Base-by-base conservation (phyloP, 2,888 invertebrate species). In the Hirtodrosophila trivittata region DNA sequence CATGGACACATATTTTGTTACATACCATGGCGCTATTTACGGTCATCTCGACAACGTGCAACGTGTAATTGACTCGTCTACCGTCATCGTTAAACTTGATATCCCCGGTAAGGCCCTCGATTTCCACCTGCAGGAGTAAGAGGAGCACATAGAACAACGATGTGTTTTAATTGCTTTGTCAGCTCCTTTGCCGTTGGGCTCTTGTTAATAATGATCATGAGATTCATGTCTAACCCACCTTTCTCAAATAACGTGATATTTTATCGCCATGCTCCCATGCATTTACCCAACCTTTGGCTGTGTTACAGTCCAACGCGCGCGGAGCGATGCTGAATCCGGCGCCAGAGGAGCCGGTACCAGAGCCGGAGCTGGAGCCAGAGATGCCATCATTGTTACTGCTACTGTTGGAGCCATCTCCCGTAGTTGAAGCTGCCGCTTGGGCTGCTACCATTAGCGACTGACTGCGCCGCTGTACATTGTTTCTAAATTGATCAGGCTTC, bases 41-140 rank as follows among this genome's bases (percentile, higher is more conserved):
- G 3, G 97, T 97, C 96, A 98, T 97, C 91, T 97, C 96, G 46
- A 98, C 95, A 62, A 97, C 95, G 89, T 97, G 96, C 69, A 97
- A 92, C 0, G 96, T 95, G 89, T 97, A 97, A 92, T 97, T 97
- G 88, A 95, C 94, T 49, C 97, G 92, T 82, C 96, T 94, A 9
- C 97, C 97, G 87, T 96, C 96, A 80, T 97, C 97, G 89, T 95
- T 96, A 91, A 97, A 97, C 47, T 96, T 95, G 82, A 97, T 95
- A 89, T 96, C 96, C 49, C 97, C 97, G 1, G 97, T 97, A 58
- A 97, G 92, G 8, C 97, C 97, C 91, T 96, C 96, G 76, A 97
- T 93, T 91, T 97, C 97, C 69, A 96, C 96, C 97, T 97, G 92
- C 81, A 92, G 89, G 35, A 41, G 12, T 10, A 26, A 25, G 13